phyloP scores from a whole-genome alignment of 2,113 vertebrate species.

The Clarias batrachus region DNA sequence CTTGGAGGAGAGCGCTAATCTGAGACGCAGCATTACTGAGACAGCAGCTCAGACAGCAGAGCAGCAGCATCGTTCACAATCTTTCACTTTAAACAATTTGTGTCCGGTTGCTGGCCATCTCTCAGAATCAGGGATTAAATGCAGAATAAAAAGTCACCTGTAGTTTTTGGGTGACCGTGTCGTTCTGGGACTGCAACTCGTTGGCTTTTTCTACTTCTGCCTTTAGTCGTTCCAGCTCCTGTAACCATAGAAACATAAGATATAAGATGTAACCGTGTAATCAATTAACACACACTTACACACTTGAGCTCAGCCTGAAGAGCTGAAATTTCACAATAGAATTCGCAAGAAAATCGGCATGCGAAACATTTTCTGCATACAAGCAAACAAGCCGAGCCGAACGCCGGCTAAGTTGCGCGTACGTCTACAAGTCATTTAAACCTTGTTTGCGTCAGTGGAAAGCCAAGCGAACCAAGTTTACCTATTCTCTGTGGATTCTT shows the following conservation, averaged over 20 bases:
- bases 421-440: no score
- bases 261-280: not conserved
- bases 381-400: no score
- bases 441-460: no score
- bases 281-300: not conserved
- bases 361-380: no score
- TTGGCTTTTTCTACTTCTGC: slow-evolving; percentile 87
- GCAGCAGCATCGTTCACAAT: not conserved
- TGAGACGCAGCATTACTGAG: not conserved
- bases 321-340: no score
- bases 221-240: slow-evolving; percentile 94
- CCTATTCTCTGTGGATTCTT: no score
- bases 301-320: no score
- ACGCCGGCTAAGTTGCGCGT: no score
- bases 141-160: slow-evolving; percentile 66
- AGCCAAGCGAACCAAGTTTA: no score
- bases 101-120: not conserved
- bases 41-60: not conserved
- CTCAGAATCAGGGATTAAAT: not conserved
- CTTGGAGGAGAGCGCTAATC: not conserved
- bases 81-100: not conserved
- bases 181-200: slow-evolving; percentile 85
- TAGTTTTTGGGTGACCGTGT: slow-evolving; percentile 84
- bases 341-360: no score
- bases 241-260: not conserved